phyloP scores from a whole-genome alignment of 2,797 vertebrate species.

The Hydrocynus forskahlii region DNA sequence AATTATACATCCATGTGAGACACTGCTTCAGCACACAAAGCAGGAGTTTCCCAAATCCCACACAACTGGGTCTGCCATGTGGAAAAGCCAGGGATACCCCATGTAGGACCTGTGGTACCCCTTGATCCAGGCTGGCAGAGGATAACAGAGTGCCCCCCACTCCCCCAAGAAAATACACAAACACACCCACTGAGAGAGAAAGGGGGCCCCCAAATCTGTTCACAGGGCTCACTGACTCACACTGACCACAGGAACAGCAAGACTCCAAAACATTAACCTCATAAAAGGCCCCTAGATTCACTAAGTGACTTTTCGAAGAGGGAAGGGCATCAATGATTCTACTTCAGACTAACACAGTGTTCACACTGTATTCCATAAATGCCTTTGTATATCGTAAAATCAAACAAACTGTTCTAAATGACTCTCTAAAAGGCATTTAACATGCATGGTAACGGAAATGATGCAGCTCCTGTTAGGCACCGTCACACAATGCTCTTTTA shows the following conservation, averaged over 20 bases:
- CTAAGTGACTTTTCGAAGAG: conserved; percentile 40
- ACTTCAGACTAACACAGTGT: conserved; percentile 40
- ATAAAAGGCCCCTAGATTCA: conserved; percentile 38
- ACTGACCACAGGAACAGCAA: conserved; percentile 46
- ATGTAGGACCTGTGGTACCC: conserved; percentile 54
- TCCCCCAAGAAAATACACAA: conserved; percentile 49
- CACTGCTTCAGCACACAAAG: conserved; percentile 53
- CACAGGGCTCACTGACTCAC: conserved; percentile 43
- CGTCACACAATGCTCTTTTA: conserved; percentile 4
- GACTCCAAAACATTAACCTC: conserved; percentile 37
- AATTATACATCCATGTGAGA: conserved; percentile 60
- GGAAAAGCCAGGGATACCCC: conserved; percentile 65
- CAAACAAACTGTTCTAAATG: conserved; percentile 44
- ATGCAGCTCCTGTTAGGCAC: conserved; percentile 38
- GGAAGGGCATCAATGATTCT: conserved; percentile 24
- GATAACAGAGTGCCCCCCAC: conserved; percentile 52
- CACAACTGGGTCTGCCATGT: conserved; percentile 68
- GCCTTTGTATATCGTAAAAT: conserved; percentile 41
- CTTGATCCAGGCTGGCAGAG: conserved; percentile 58
- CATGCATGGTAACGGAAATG: conserved; percentile 25
- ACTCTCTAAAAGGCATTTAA: conserved; percentile 35
- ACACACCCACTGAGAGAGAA: conserved; percentile 53
- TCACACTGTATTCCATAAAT: conserved; percentile 45
- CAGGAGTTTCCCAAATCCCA: conserved; percentile 55
- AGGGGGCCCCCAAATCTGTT: conserved; percentile 59